Evolutionary conservation across 2,888 invertebrate genomes (phyloP).

Genomic region (Meteorus colon): DNA sequence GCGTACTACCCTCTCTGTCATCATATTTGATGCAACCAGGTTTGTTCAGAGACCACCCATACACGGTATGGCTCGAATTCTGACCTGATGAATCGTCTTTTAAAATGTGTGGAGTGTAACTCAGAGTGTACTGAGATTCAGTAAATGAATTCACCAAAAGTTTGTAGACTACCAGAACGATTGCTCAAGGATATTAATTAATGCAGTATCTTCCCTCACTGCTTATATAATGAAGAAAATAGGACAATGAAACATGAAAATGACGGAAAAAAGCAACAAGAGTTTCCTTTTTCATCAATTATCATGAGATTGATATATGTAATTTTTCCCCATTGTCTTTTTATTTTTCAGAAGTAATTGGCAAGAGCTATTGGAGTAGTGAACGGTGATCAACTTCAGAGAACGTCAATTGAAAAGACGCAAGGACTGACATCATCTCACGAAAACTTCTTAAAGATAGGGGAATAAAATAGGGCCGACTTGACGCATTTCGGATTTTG

Average conservation of each 20-base stretch:
- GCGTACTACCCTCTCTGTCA: slow-evolving; percentile 50
- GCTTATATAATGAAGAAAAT: not conserved
- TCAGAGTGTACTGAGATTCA: not conserved
- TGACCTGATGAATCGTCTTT: slow-evolving; percentile 51
- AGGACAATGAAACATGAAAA: not conserved
- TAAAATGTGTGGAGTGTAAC: slow-evolving; percentile 31
- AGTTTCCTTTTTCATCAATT: slow-evolving; percentile 5
- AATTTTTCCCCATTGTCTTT: slow-evolving; percentile 9
- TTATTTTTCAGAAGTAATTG: slow-evolving; percentile 66
- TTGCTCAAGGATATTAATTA: not conserved
- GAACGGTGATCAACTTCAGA: slow-evolving; percentile 65
- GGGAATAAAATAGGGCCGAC: not conserved
- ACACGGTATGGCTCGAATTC: slow-evolving; percentile 40
- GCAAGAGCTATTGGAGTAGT: slow-evolving; percentile 71
- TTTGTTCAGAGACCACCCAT: slow-evolving; percentile 53
- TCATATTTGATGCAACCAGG: slow-evolving; percentile 49
- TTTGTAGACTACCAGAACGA: not conserved
- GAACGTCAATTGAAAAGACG: not conserved
- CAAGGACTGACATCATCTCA: not conserved
- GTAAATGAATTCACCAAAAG: not conserved
- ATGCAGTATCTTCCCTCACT: not conserved
- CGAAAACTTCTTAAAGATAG: not conserved
- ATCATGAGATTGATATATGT: not conserved
- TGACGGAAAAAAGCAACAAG: not conserved
- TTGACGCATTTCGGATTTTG: not conserved